A percentile compares a stretch with the other conserved stretches of the same genome.
phyloP scores from a whole-genome alignment of 2,797 vertebrate genomes.

The Pseudochirops cupreus region DNA sequence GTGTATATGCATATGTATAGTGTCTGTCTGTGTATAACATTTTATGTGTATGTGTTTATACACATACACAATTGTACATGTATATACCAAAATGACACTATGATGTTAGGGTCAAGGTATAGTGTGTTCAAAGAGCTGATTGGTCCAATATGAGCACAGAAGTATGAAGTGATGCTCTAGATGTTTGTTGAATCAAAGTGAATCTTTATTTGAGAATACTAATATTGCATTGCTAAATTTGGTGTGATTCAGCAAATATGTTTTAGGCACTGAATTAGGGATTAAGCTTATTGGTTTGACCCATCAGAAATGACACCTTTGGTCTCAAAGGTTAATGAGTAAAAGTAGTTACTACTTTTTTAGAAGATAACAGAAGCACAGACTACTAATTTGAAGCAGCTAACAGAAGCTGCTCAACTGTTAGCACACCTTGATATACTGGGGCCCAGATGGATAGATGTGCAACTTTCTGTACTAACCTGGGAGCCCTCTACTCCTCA shows the following conservation, averaged over 20 bases:
- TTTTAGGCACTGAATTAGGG: neutral
- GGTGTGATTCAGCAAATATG: neutral
- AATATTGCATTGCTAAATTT: too few relatives aligned
- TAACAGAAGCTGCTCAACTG: neutral
- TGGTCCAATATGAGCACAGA: neutral
- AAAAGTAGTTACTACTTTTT: neutral
- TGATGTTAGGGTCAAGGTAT: neutral
- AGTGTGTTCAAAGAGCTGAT: neutral
- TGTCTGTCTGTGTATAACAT: too few relatives aligned
- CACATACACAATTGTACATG: too few relatives aligned
- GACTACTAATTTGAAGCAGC: neutral
- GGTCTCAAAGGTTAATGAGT: neutral
- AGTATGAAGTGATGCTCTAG: neutral
- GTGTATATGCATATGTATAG: too few relatives aligned
- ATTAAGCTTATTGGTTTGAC: neutral
- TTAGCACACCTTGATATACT: neutral
- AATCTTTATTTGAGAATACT: neutral
- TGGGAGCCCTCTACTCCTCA: neutral
- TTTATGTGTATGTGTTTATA: too few relatives aligned
- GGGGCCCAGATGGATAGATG: neutral
- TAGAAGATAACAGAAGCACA: neutral
- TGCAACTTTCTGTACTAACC: neutral
- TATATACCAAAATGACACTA: neutral
- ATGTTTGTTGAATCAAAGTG: neutral
- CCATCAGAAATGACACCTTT: neutral